These are phyloP conservation scores for Mamestra brassicae DNA, from an alignment of 2,888 invertebrate species.

Conservation along the genomic window DNA sequence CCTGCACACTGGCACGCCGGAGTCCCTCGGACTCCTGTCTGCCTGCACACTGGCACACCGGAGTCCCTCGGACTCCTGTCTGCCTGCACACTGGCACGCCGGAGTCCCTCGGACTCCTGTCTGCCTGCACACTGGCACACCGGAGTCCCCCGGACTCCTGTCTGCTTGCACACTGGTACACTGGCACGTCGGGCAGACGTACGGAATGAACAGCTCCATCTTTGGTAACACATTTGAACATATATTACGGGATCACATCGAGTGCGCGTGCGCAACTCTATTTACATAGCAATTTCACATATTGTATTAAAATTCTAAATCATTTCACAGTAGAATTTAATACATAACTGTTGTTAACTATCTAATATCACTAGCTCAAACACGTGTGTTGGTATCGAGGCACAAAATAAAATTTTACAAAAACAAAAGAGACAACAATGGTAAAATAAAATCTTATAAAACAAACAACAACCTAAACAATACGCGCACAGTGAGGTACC, in stretches of 20 bases:
- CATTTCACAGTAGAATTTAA: constrained; percentile 69
- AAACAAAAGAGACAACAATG: constrained; percentile 85
- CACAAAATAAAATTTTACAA: constrained; percentile 86
- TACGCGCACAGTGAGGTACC: constrained; percentile 35
- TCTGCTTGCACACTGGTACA: too few relatives aligned
- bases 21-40: too few relatives aligned
- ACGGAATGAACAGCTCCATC: constrained; percentile 83
- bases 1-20: too few relatives aligned
- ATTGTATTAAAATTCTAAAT: constrained; percentile 35
- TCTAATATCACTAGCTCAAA: constrained; percentile 87
- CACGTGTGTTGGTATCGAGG: constrained; percentile 75
- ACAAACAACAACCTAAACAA: constrained; percentile 82
- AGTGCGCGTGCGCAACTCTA: constrained; percentile 33
- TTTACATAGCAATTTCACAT: constrained; percentile 42
- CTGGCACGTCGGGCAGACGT: constrained; percentile 49
- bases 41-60: constrained; percentile 3
- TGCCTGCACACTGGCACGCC: too few relatives aligned
- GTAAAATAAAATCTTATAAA: constrained; percentile 87
- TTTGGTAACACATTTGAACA: constrained; percentile 88
- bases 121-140: constrained; percentile 3
- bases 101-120: too few relatives aligned
- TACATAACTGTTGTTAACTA: constrained; percentile 81
- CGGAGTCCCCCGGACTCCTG: too few relatives aligned
- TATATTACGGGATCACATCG: constrained; percentile 70
- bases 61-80: too few relatives aligned